Evolutionary conservation across 2,888 invertebrate genomes (phyloP).

Genomic region (Coronaproctus castanopsis): DNA sequence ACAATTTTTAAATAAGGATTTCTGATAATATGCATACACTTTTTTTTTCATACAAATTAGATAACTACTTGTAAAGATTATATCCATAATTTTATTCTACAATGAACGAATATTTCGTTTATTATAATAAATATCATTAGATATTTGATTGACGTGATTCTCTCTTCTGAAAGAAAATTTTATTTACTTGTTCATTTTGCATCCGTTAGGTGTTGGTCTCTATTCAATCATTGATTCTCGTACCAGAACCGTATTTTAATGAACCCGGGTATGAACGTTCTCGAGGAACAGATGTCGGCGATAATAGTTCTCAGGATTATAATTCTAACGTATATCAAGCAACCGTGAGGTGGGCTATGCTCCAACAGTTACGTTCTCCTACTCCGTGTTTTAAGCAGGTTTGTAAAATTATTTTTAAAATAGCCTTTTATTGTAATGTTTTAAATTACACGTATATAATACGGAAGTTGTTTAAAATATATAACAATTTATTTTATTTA

Average conservation of each 20-base stretch:
- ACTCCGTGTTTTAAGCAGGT: conserved; percentile 81
- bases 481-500: background rate
- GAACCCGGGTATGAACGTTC: conserved; percentile 85
- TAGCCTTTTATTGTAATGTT: background rate
- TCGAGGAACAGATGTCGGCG: conserved; percentile 69
- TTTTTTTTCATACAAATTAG: too few relatives aligned
- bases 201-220: conserved; percentile 69
- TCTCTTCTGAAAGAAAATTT: too few relatives aligned
- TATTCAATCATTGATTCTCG: conserved; percentile 76
- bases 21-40: too few relatives aligned
- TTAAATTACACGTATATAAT: background rate
- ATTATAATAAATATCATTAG: too few relatives aligned
- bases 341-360: conserved; percentile 88
- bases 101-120: too few relatives aligned
- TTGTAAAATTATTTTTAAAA: conserved; percentile 20
- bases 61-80: too few relatives aligned
- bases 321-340: conserved; percentile 90
- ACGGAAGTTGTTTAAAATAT: background rate
- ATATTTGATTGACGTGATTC: too few relatives aligned
- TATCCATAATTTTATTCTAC: too few relatives aligned
- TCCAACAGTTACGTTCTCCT: conserved; percentile 76
- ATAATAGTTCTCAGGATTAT: conserved; percentile 77
- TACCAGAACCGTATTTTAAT: conserved; percentile 85
- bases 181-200: too few relatives aligned
- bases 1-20: too few relatives aligned